phyloP scores from a whole-genome alignment of 2,888 invertebrate species.

The Lasioglossum pauxillum region DNA sequence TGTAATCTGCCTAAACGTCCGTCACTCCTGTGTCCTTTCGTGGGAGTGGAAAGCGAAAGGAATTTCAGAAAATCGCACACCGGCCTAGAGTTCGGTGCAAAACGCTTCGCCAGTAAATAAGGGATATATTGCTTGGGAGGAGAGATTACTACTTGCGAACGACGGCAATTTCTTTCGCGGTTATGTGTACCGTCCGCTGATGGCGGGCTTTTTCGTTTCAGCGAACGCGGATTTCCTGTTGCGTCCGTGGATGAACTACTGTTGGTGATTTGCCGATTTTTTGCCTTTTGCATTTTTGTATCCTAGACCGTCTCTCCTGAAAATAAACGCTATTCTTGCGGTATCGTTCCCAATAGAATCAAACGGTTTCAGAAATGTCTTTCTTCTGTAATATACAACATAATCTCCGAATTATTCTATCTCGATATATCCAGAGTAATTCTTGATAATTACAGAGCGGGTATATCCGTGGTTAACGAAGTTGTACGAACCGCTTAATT shows the following conservation, averaged over 20 bases:
- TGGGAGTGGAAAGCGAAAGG: conserved; percentile 48
- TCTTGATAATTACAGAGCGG: not conserved
- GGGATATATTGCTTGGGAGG: conserved; percentile 66
- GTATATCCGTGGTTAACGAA: not conserved
- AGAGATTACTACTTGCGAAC: conserved; percentile 67
- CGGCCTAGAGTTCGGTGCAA: conserved; percentile 59
- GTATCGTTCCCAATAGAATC: not conserved
- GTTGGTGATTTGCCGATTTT: conserved; percentile 27
- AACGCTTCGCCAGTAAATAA: conserved; percentile 65
- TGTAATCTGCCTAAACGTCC: not conserved
- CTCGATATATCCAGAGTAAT: not conserved
- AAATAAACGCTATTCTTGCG: not conserved
- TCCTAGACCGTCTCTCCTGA: not conserved
- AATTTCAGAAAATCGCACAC: conserved; percentile 55
- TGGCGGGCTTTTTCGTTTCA: conserved; percentile 57
- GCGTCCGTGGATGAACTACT: conserved; percentile 11
- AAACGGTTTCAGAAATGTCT: not conserved
- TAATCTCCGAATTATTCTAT: not conserved
- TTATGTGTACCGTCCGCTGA: conserved; percentile 66
- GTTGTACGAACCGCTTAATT: not conserved
- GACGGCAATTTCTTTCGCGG: conserved; percentile 71
- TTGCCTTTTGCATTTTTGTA: not conserved
- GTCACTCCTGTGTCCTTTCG: conserved; percentile 7
- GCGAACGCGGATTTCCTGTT: conserved; percentile 62
- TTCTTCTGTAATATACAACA: not conserved